Percentiles rank a stretch among this genome's conserved stretches.
phyloP scores from a whole-genome alignment of 2,113 vertebrate species.

The Baryphthengus martii region DNA sequence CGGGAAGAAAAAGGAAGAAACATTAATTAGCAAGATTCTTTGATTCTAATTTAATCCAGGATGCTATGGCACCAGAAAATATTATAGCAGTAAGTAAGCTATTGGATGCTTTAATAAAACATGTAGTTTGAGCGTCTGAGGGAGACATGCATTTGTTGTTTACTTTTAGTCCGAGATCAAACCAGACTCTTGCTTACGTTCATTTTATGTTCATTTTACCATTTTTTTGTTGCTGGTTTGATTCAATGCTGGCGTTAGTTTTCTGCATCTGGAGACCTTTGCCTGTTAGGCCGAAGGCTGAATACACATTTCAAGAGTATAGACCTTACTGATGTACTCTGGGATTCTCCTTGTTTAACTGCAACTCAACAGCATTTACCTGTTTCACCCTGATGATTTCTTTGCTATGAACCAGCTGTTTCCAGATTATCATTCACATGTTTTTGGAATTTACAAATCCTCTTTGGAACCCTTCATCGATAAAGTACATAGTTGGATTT shows the following conservation, averaged over 20 bases:
- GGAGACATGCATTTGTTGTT: not conserved
- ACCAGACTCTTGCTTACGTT: not conserved
- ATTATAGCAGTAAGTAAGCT: not conserved
- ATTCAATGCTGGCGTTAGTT: not conserved
- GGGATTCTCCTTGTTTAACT: not conserved
- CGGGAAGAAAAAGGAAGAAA: slow-evolving; percentile 17
- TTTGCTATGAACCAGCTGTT: not conserved
- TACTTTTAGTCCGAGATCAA: not conserved
- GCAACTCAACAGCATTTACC: not conserved
- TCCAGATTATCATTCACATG: not conserved
- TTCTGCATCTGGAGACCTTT: not conserved
- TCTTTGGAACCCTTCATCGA: not conserved
- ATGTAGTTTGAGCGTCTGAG: not conserved
- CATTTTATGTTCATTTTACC: no score
- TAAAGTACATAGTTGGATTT: not conserved
- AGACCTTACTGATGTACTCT: not conserved
- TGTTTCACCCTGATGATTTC: not conserved
- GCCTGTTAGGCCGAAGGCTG: not conserved
- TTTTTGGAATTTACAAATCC: not conserved
- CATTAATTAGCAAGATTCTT: not conserved
- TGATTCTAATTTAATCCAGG: not conserved
- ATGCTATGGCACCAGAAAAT: not conserved
- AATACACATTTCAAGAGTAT: not conserved
- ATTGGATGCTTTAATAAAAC: not conserved
- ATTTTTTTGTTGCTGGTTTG: not conserved